A percentile compares a stretch with the other conserved stretches of the same genome.
Conservation (phyloP, 1,140 invertebrate genomes). For the Cydia splendana region DNA sequence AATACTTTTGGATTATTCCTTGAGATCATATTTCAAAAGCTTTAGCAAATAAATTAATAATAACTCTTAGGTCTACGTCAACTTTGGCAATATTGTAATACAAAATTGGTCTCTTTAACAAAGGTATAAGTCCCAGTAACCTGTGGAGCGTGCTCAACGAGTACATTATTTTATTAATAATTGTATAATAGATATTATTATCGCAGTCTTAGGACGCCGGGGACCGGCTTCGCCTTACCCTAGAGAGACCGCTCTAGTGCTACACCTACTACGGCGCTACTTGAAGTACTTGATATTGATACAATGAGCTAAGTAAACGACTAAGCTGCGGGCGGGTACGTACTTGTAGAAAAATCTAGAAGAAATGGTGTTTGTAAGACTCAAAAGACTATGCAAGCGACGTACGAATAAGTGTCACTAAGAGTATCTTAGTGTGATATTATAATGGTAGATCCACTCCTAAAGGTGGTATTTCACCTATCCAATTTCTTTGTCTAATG, state of each 20-base stretch:
- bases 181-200: constrained; percentile 57
- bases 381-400: no score
- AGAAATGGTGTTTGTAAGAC: neutral
- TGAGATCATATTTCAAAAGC: constrained; percentile 2
- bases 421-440: no score
- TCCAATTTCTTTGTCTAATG: no score
- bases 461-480: no score
- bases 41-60: constrained; percentile 11
- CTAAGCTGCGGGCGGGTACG: constrained; percentile 44
- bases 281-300: constrained; percentile 39
- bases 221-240: constrained; percentile 50
- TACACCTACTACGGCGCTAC: constrained; percentile 56
- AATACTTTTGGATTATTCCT: neutral
- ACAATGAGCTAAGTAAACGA: constrained; percentile 50
- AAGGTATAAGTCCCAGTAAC: constrained; percentile 38
- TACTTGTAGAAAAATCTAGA: constrained; percentile 28
- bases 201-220: constrained; percentile 69
- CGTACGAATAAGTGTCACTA: no score
- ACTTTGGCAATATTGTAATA: constrained; percentile 18
- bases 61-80: constrained; percentile 17
- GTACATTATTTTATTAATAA: constrained; percentile 24
- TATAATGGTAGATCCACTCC: no score
- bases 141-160: constrained; percentile 37
- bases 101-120: constrained; percentile 26
- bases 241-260: constrained; percentile 57